Evolutionary conservation across 2,113 vertebrate species (phyloP).

Genomic region (Scomber japonicus): DNA sequence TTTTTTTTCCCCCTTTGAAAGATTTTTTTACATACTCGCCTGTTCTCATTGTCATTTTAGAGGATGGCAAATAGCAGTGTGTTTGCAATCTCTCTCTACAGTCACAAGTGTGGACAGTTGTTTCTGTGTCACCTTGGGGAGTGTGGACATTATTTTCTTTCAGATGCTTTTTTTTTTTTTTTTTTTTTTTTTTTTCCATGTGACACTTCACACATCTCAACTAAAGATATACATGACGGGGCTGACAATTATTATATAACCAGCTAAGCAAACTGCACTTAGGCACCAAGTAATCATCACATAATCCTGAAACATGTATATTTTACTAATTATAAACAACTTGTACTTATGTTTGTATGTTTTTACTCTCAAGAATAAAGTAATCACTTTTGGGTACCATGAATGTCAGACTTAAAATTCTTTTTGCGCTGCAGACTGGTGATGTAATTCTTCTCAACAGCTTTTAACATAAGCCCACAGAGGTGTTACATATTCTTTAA

Average conservation of each 20-base stretch:
- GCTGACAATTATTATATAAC: slow-evolving; percentile 52
- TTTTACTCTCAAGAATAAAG: slow-evolving; percentile 84
- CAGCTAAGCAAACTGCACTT: slow-evolving; percentile 68
- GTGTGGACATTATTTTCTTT: neutral
- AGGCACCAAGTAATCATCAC: slow-evolving; percentile 66
- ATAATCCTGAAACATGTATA: slow-evolving; percentile 76
- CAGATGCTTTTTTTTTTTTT: neutral
- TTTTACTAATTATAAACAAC: slow-evolving; percentile 76
- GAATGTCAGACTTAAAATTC: slow-evolving; percentile 82
- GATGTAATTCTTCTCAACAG: slow-evolving; percentile 8
- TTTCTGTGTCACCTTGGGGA: slow-evolving; percentile 40
- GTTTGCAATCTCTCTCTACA: slow-evolving; percentile 59
- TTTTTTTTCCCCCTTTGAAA: neutral
- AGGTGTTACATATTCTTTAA: neutral
- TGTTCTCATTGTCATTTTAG: slow-evolving; percentile 83
- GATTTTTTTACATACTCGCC: slow-evolving; percentile 7
- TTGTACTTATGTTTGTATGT: slow-evolving; percentile 84
- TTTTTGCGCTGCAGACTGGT: slow-evolving; percentile 59
- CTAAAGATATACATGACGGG: slow-evolving; percentile 21
- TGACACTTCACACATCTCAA: slow-evolving; percentile 28
- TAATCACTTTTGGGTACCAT: slow-evolving; percentile 83
- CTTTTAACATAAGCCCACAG: slow-evolving; percentile 12
- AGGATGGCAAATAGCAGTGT: slow-evolving; percentile 43
- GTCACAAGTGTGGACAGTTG: slow-evolving; percentile 48
- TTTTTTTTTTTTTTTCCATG: slow-evolving; percentile 19